Percentiles rank a stretch among this genome's conserved stretches.
Conservation (phyloP, 2,888 invertebrate genomes). For the Drosophila antonietae region DNA sequence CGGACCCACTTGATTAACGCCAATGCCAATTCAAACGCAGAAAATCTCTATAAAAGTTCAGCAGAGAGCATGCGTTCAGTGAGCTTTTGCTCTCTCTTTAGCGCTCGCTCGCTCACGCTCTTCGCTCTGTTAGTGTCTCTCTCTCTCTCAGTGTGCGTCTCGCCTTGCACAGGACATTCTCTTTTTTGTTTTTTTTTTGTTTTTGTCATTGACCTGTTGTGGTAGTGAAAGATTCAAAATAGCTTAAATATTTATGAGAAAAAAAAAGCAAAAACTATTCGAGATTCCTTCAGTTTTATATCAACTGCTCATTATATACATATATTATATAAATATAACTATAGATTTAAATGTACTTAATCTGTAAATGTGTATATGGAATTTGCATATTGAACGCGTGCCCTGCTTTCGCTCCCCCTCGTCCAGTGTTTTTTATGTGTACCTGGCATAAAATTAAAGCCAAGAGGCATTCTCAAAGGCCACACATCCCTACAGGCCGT, state of each 20-base stretch:
- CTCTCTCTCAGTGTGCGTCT: slow-evolving; percentile 6
- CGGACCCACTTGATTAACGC: slow-evolving; percentile 75
- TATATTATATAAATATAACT: background rate
- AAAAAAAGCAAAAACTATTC: background rate
- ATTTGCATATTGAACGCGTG: background rate
- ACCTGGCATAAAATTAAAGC: slow-evolving; percentile 52
- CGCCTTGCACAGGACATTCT: slow-evolving; percentile 47
- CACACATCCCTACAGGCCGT: slow-evolving; percentile 29
- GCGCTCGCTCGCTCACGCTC: slow-evolving; percentile 3
- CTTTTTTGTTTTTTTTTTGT: slow-evolving; percentile 65
- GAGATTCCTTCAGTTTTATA: background rate
- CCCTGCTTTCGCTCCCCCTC: background rate
- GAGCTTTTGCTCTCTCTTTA: slow-evolving; percentile 53
- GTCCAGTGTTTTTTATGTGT: slow-evolving; percentile 42
- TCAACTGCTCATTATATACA: background rate
- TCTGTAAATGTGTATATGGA: background rate
- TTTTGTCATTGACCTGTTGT: slow-evolving; percentile 80
- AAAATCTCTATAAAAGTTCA: slow-evolving; percentile 74
- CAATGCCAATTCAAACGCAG: slow-evolving; percentile 77
- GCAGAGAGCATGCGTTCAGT: slow-evolving; percentile 71
- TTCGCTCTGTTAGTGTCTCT: slow-evolving; percentile 3
- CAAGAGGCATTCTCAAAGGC: slow-evolving; percentile 45
- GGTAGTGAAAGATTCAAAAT: slow-evolving; percentile 38
- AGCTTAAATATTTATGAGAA: slow-evolving; percentile 19
- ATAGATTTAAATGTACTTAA: no score